Percentiles rank a stretch among this genome's conserved stretches.
Conservation (phyloP, 2,797 vertebrate genomes). For the Triplophysa yarkandensis region DNA sequence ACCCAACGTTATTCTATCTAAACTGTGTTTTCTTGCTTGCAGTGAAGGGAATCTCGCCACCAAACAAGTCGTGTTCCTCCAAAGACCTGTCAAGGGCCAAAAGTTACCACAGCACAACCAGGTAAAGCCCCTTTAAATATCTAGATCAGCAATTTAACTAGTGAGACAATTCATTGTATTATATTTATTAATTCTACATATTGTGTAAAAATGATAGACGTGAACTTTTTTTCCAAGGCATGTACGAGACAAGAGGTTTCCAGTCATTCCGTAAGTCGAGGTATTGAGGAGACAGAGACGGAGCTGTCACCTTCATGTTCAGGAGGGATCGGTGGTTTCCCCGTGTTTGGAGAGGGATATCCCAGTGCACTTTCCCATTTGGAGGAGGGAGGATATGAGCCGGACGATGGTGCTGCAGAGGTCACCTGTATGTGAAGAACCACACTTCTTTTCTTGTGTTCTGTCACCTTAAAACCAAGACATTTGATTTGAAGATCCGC, state of each 20-base stretch:
- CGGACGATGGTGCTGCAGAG: conserved; percentile 91
- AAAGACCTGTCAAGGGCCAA: conserved; percentile 79
- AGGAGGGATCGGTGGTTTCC: conserved; percentile 76
- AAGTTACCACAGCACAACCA: conserved; percentile 60
- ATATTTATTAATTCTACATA: too few relatives aligned
- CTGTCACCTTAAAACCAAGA: background rate
- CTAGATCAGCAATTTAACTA: background rate
- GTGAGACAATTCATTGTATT: too few relatives aligned
- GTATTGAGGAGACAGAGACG: conserved; percentile 52
- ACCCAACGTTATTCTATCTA: background rate
- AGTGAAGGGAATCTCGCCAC: conserved; percentile 96
- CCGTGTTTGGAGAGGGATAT: conserved; percentile 80
- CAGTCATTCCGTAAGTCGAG: conserved; percentile 64
- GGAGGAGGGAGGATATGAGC: conserved; percentile 89
- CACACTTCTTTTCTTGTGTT: background rate
- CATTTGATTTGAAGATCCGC: conserved; percentile 14
- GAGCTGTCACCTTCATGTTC: conserved; percentile 61
- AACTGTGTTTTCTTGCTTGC: conserved; percentile 55
- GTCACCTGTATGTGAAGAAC: conserved; percentile 92
- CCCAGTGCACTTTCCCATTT: conserved; percentile 81
- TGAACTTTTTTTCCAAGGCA: conserved; percentile 47
- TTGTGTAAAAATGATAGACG: background rate
- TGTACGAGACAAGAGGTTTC: conserved; percentile 58
- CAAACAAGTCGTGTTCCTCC: conserved; percentile 94
- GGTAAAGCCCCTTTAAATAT: conserved; percentile 46